Base-by-base conservation (phyloP, 92 coral and sea anemone species). In the Parazoanthus darwini region DNA sequence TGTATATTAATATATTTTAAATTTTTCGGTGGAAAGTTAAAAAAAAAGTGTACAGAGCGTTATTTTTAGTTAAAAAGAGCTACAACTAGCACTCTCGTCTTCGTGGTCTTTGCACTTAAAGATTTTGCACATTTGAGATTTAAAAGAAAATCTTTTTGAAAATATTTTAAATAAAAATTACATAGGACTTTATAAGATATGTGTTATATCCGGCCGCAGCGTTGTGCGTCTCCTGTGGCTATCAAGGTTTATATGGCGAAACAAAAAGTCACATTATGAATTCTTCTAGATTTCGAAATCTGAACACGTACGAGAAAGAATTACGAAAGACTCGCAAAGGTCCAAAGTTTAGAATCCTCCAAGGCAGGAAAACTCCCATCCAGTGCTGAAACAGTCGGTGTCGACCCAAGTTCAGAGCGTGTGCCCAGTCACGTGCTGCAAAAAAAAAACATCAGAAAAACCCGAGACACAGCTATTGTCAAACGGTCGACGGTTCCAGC, bases 221-320 rank as follows among this genome's bases (percentile, higher is more conserved):
- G 25, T 20, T n/a, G 29, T 39, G 46, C 33, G 70, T 63, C 51
- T 63, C 20, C 66, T 58, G 66, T 4, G 20, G 66, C 66, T 29
- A 29, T 29, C 33, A 29, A 29, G 33, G 33, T 29, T n/a, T n/a
- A n/a, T 58, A 9, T 35, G 78, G 43, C 3, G 23, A 44, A 75
- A 79, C 23, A 9, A 48, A 78, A 50, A 1, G 68, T 84, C 87
- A 84, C 87, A 84, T 29, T 29, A 29, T 84, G 87, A 84, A 42
- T 70, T 66, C 54, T 76, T 29, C 54, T 77, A 46, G 78, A 73
- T 84, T 71, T 84, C 78, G 87, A 84, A 84, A 84, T 72, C 63
- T 68, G 25, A 46, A 68, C 50, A 59, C 36, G 13, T 68, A 44
- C 36, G 4, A 16, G 22, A 29, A 46, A 29, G 77, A 84, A 35